Evolutionary conservation across 2,888 invertebrate genomes (phyloP).

Genomic region (Poecilus cupreus): DNA sequence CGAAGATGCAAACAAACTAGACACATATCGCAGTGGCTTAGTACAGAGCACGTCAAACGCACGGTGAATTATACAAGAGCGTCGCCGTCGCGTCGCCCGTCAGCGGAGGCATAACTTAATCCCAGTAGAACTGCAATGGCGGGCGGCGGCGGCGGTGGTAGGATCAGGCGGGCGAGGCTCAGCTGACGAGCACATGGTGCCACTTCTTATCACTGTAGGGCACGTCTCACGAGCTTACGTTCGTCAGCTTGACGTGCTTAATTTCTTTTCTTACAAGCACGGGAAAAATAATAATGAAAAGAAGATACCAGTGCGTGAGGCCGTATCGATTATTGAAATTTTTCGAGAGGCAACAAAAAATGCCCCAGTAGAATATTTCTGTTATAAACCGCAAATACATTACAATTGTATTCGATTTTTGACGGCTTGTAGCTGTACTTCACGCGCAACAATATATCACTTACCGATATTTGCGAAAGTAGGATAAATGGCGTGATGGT

Average conservation of each 20-base stretch:
- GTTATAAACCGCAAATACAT: too few relatives aligned
- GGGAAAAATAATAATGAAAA: not conserved
- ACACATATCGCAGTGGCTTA: constrained; percentile 5
- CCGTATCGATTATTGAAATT: not conserved
- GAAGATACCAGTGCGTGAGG: not conserved
- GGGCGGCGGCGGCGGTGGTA: not conserved
- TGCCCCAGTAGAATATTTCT: too few relatives aligned
- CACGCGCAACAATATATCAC: too few relatives aligned
- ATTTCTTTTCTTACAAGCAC: constrained; percentile 41
- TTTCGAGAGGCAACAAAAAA: too few relatives aligned
- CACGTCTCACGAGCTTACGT: constrained; percentile 42
- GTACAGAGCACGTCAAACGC: not conserved
- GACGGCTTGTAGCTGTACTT: too few relatives aligned
- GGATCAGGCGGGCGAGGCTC: constrained; percentile 16
- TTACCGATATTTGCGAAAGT: too few relatives aligned
- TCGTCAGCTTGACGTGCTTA: constrained; percentile 48
- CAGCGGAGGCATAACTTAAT: constrained; percentile 52
- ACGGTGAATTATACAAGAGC: not conserved
- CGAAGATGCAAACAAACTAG: constrained; percentile 38
- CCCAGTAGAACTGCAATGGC: constrained; percentile 48
- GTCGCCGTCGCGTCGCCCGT: constrained; percentile 7
- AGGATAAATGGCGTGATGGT: too few relatives aligned
- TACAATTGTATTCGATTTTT: too few relatives aligned
- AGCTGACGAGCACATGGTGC: constrained; percentile 47
- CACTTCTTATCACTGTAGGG: constrained; percentile 50